These are phyloP conservation scores for Asteroscopus sphinx DNA, from an alignment of 2,888 invertebrate genomes.

Conservation along the genomic window DNA sequence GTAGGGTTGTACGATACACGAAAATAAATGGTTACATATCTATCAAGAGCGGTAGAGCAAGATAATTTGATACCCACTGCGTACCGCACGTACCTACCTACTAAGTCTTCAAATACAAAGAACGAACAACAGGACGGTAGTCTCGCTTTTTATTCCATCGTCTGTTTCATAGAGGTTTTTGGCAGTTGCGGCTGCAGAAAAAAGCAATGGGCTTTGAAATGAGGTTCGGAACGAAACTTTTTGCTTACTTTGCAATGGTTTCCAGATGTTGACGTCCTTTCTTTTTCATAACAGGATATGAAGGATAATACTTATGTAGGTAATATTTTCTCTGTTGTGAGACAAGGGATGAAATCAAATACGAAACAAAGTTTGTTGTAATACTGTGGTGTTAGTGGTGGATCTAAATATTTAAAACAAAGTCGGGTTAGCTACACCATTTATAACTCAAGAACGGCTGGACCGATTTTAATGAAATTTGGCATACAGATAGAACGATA, in stretches of 20 bases:
- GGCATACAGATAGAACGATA: no score
- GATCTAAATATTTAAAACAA: no score
- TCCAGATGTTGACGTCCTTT: slow-evolving; percentile 36
- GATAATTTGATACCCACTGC: slow-evolving; percentile 61
- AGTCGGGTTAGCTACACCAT: no score
- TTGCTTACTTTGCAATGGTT: not conserved
- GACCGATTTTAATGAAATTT: no score
- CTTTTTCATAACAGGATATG: slow-evolving; percentile 31
- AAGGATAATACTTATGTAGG: slow-evolving; percentile 21
- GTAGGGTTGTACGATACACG: no score
- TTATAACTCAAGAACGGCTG: no score
- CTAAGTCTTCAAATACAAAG: slow-evolving; percentile 20
- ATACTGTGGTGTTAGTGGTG: slow-evolving; percentile 49
- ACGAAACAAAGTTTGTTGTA: slow-evolving; percentile 47
- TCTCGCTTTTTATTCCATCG: slow-evolving; percentile 28
- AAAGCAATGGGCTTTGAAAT: slow-evolving; percentile 13
- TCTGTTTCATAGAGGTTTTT: slow-evolving; percentile 11
- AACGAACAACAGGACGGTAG: not conserved
- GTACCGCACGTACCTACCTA: no score
- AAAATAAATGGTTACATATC: slow-evolving; percentile 59
- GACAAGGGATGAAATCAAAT: slow-evolving; percentile 21
- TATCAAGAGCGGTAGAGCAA: slow-evolving; percentile 60
- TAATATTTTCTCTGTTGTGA: slow-evolving; percentile 8
- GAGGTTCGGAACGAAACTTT: slow-evolving; percentile 8
- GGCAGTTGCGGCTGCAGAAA: slow-evolving; percentile 1